Evolutionary conservation across 2,888 invertebrate species (phyloP), one percentile per base, ranked within the genome.

Genomic region (Metopia argyrocephala): DNA sequence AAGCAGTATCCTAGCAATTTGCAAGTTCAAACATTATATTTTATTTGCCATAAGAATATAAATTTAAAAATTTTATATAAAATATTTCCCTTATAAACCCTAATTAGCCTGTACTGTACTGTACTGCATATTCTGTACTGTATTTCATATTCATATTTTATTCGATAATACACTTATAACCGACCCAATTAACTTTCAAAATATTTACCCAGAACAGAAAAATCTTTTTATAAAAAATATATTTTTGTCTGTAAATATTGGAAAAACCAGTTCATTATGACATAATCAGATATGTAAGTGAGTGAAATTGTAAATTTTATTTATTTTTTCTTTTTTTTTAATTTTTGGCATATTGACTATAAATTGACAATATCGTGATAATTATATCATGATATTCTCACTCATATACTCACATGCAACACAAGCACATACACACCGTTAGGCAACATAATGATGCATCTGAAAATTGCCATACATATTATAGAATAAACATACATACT

Each of bases 291-390:
- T 38, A 56, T 18, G 18, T 2, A 5, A 7, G 25, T n/a, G 27
- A 25, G n/a, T 56, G 15, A 6, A 1, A 25, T 54, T 15, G 5
- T 18, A 4, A 9, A 12, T 15, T 52, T 28, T 21, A 57, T 20
- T 57, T 20, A 38, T 6, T 9, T 0, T 48, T 46, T 48, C 31
- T 18, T 50, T 69, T 64, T 69, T 66, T 73, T 59, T 69, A 59
- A 66, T 75, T 78, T 75, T 78, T 81, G 81, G 74, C 81, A 81
- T 81, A 81, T 81, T 81, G 81, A 75, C 81, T 78, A 70, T 74
- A 84, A 86, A 88, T 87, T 87, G 87, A 87, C 87, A 87, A 87
- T 87, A 87, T 87, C 88, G 82, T 82, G 83, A 87, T 87, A 87
- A 87, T 87, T 87, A 88, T 88, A 88, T 87, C 88, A 61, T 61